Percentiles rank a stretch among this genome's conserved stretches.
Evolutionary conservation across 2,113 vertebrate genomes (phyloP).

Genomic region (Phasianus colchicus): DNA sequence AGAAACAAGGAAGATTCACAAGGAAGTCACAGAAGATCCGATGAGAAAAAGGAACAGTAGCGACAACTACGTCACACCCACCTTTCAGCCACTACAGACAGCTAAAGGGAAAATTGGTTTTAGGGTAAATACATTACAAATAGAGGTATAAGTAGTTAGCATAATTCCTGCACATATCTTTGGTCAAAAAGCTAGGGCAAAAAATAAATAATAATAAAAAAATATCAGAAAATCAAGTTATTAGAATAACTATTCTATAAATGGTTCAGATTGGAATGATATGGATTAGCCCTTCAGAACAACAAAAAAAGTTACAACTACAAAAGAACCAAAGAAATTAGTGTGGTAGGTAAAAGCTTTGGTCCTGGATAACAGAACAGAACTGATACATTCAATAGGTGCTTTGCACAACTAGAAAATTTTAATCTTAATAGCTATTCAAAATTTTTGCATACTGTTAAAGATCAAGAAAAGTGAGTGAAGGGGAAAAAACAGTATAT

Average conservation of each 20-base stretch:
- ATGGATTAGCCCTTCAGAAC: not conserved
- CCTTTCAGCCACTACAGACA: not conserved
- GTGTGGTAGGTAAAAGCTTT: not conserved
- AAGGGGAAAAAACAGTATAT: not conserved
- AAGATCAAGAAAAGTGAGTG: not conserved
- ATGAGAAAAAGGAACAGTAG: not conserved
- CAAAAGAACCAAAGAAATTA: not conserved
- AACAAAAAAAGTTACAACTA: not conserved
- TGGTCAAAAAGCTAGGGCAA: not conserved
- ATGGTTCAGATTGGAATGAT: not conserved
- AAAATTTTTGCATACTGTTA: not conserved
- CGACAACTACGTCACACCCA: not conserved
- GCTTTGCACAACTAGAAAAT: not conserved
- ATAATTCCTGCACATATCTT: not conserved
- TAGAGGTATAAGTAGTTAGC: not conserved
- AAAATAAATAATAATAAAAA: constrained; percentile 14
- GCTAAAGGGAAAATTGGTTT: not conserved
- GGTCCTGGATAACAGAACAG: not conserved
- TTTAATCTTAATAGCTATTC: not conserved
- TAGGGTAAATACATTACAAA: not conserved
- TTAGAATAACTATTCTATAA: not conserved
- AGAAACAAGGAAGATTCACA: not conserved
- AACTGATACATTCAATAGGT: not conserved
- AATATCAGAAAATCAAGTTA: not conserved
- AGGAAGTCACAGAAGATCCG: not conserved